phyloP scores from a whole-genome alignment of 1,140 invertebrate species.

The Drosophila tristis region DNA sequence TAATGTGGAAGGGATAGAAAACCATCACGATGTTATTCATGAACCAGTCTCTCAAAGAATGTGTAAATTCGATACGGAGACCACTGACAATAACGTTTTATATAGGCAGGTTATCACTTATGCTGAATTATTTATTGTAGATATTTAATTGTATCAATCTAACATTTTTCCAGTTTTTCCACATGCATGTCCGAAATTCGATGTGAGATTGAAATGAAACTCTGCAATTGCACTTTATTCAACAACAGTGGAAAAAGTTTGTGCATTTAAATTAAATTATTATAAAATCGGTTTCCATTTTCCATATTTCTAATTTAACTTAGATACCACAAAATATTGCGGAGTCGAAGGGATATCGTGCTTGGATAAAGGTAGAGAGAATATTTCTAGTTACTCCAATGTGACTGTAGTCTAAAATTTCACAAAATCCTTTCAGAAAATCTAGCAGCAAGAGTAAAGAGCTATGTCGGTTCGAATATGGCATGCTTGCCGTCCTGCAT shows the following conservation, averaged over 20 bases:
- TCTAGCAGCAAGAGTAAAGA: slow-evolving; percentile 39
- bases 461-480: slow-evolving; percentile 37
- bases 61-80: slow-evolving; percentile 64
- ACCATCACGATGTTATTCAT: slow-evolving; percentile 44
- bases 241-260: slow-evolving; percentile 33
- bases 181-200: slow-evolving; percentile 65
- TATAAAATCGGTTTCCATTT: slow-evolving; percentile 1
- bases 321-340: slow-evolving; percentile 35
- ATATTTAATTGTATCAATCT: not conserved
- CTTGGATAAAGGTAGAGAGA: slow-evolving; percentile 35
- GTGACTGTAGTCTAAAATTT: not conserved
- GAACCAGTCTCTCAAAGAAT: slow-evolving; percentile 56
- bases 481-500: slow-evolving; percentile 59
- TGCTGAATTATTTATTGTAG: not conserved
- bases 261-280: not conserved
- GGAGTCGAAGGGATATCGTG: slow-evolving; percentile 43
- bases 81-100: not conserved
- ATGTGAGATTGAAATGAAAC: slow-evolving; percentile 49
- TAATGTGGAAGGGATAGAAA: slow-evolving; percentile 62
- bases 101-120: slow-evolving; percentile 45
- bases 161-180: slow-evolving; percentile 47
- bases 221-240: slow-evolving; percentile 60
- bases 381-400: not conserved
- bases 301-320: not conserved
- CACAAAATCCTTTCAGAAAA: slow-evolving; percentile 21